Evolutionary conservation across 2,888 invertebrate genomes (phyloP).

Genomic region (Athalia rosae): DNA sequence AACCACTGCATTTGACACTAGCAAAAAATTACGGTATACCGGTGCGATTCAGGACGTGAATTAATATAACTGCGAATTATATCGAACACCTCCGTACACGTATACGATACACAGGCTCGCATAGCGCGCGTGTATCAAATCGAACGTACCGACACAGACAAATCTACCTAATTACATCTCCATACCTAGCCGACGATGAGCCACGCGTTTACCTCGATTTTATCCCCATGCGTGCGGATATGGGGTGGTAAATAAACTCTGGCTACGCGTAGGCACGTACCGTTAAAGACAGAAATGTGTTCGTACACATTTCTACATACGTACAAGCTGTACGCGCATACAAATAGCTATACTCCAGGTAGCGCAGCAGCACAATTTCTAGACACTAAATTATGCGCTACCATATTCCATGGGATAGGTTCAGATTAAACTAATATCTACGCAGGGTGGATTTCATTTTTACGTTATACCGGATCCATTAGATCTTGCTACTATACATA

Average conservation of each 20-base stretch:
- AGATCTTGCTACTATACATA: neutral
- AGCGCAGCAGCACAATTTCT: constrained; percentile 1
- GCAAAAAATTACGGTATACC: no score
- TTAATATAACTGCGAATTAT: no score
- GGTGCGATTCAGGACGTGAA: no score
- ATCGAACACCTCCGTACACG: no score
- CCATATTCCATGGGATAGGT: neutral
- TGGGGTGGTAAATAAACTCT: neutral
- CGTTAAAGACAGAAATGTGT: constrained; percentile 15
- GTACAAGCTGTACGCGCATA: no score
- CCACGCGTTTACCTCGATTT: neutral
- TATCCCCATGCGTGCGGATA: neutral
- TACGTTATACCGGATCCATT: neutral
- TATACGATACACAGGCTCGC: no score
- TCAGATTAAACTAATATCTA: constrained; percentile 3
- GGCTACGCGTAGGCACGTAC: constrained; percentile 29
- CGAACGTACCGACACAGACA: neutral
- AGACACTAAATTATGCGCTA: constrained; percentile 11
- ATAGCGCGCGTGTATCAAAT: neutral
- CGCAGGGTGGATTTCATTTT: neutral
- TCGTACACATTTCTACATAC: neutral
- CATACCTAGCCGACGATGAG: no score
- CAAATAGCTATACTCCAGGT: no score
- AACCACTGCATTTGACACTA: no score
- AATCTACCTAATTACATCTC: no score